Percentiles rank a stretch among this genome's conserved stretches.
phyloP scores from a whole-genome alignment of 30 jellyfish, hydroid and myxozoan genomes.

The Pelagia noctiluca region DNA sequence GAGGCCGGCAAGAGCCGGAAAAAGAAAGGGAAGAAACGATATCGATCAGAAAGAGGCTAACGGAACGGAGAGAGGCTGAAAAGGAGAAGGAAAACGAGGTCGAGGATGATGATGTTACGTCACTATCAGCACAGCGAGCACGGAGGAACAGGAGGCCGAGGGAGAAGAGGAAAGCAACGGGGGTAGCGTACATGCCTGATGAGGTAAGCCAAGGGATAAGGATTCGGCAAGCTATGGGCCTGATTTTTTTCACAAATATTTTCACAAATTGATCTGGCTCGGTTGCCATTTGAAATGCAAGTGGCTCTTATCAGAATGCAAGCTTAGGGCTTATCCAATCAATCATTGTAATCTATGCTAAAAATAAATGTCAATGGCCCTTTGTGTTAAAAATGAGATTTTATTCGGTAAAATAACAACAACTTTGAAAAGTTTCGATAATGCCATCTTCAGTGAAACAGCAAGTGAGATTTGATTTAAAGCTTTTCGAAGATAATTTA shows the following conservation, averaged over 20 bases:
- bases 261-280: background rate
- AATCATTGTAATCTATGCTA: too few relatives aligned
- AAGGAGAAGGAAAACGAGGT: slow-evolving; percentile 66
- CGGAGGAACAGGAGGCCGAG: slow-evolving; percentile 71
- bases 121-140: slow-evolving; percentile 80
- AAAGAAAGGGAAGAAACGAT: slow-evolving; percentile 56
- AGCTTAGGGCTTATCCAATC: too few relatives aligned
- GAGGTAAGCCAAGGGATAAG: slow-evolving; percentile 67
- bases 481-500: too few relatives aligned
- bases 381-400: too few relatives aligned
- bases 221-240: background rate
- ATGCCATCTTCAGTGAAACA: too few relatives aligned
- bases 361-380: too few relatives aligned
- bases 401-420: too few relatives aligned
- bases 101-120: slow-evolving; percentile 68
- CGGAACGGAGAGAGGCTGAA: slow-evolving; percentile 68
- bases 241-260: background rate
- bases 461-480: too few relatives aligned
- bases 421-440: too few relatives aligned
- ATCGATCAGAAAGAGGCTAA: slow-evolving; percentile 58
- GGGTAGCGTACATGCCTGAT: slow-evolving; percentile 94
- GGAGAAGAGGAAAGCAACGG: slow-evolving; percentile 90
- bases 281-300: slow-evolving; percentile 17
- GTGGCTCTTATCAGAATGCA: too few relatives aligned
- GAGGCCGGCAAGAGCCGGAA: slow-evolving; percentile 60